A percentile compares a stretch with the other conserved stretches of the same genome.
phyloP scores from a whole-genome alignment of 2,113 vertebrate genomes.

The Myotis brandtii region DNA sequence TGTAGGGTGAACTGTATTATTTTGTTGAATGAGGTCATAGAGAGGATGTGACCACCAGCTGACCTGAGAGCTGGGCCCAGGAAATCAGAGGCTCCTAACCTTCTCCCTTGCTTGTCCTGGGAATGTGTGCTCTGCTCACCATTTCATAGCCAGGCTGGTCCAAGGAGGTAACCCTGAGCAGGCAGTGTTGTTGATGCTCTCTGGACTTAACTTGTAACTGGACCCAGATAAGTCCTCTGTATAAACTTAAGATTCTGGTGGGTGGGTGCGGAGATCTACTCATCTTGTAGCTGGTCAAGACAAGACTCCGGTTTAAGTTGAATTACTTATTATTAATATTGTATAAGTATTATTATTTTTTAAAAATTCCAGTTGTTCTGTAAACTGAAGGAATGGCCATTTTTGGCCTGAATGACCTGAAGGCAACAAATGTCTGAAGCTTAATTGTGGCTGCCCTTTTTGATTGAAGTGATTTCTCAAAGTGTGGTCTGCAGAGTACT shows the following conservation, averaged over 20 bases:
- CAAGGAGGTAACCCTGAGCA: background rate
- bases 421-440: background rate
- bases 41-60: background rate
- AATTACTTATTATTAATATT: background rate
- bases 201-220: background rate
- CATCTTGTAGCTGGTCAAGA: background rate
- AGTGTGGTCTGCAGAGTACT: background rate
- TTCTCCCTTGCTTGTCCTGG: background rate
- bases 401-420: background rate
- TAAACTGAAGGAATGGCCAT: background rate
- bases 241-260: background rate
- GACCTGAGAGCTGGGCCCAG: background rate
- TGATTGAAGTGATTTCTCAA: background rate
- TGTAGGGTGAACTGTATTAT: background rate
- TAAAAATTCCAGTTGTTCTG: background rate
- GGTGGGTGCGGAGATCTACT: background rate
- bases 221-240: background rate
- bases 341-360: background rate
- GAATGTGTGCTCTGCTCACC: background rate
- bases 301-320: background rate
- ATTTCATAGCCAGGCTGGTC: background rate
- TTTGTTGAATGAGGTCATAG: background rate
- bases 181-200: background rate
- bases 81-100: background rate
- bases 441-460: background rate